Evolutionary conservation across 2,888 invertebrate genomes (phyloP).

Genomic region (Phortica magna): DNA sequence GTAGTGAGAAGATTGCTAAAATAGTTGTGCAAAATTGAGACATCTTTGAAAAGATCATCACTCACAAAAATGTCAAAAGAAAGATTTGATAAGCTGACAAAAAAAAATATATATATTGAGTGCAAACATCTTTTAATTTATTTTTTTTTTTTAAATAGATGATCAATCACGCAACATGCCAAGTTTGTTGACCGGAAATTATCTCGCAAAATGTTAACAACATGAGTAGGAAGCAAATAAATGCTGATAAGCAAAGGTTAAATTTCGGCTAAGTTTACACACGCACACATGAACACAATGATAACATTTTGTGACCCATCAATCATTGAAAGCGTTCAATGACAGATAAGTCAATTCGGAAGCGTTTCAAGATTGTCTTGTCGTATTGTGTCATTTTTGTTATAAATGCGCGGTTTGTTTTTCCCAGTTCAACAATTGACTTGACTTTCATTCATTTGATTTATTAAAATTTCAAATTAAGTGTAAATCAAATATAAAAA

Average conservation of each 20-base stretch:
- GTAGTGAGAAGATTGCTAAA: background rate
- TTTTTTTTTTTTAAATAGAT: background rate
- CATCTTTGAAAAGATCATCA: no score
- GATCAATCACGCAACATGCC: background rate
- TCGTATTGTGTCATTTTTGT: background rate
- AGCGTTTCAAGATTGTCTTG: background rate
- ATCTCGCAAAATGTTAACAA: background rate
- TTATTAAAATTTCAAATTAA: background rate
- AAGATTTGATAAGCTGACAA: no score
- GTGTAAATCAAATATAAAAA: background rate
- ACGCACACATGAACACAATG: no score
- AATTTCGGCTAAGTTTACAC: background rate
- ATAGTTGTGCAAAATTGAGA: no score
- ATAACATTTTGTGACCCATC: background rate
- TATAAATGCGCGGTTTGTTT: background rate
- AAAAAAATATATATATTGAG: no score
- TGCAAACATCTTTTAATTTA: no score
- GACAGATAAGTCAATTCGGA: background rate
- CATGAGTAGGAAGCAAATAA: background rate
- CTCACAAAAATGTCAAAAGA: no score
- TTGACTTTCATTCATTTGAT: background rate
- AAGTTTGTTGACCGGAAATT: constrained; percentile 19
- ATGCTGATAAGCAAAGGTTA: constrained; percentile 6
- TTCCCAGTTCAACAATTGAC: background rate
- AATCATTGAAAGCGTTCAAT: background rate